Base-by-base conservation (phyloP, 2,113 vertebrate genomes). In the Chiloscyllium plagiosum region DNA sequence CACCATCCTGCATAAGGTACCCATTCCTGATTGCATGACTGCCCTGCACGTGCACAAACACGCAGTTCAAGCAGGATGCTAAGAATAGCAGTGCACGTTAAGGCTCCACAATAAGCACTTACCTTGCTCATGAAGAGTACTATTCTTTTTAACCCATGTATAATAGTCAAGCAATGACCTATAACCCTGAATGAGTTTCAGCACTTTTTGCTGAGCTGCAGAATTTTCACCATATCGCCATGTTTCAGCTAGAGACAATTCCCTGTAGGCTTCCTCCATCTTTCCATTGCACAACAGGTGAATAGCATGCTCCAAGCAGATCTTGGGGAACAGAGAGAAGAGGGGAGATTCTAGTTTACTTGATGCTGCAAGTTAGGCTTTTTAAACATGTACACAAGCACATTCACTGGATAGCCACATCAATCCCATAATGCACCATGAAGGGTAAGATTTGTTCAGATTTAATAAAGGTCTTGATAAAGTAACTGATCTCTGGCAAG, bases 301-400 rank as follows among this genome's bases (percentile, higher is more conserved):
- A 95, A 99, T 98, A 0, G 97, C 96, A 0, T 99, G 99, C 92
- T 99, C 98, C 96, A 99, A 96, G 96, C 97, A 98, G 92, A 99
- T 97, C 99, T 99, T 96, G 47, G 92, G 80, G 96, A 96, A 89
- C 33, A 52, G 42, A 68, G 47, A 42, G 12, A 66, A 87, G 33
- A 93, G 33, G 8, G 66, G n/a, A n/a, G 65, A 66, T 93, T 66
- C 66, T 37, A 37, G 0, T 20, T 66, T 65, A 10, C 65, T 10
- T 2, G 13, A 29, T 22, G 50, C 50, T 61, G 76, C 76, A 86
- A 42, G 24, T 26, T 61, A 8, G 78, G 95, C 78, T 96, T 76
- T 95, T 61, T 15, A 50, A 76, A 42, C 37, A 50, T 12, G 69
- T 10, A 17, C 33, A n/a, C 15, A 33, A 66, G 37, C 37, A 37